These are phyloP conservation scores for Pantherophis alleghaniensis DNA, from an alignment of 2,797 vertebrate species.

Conservation along the genomic window DNA sequence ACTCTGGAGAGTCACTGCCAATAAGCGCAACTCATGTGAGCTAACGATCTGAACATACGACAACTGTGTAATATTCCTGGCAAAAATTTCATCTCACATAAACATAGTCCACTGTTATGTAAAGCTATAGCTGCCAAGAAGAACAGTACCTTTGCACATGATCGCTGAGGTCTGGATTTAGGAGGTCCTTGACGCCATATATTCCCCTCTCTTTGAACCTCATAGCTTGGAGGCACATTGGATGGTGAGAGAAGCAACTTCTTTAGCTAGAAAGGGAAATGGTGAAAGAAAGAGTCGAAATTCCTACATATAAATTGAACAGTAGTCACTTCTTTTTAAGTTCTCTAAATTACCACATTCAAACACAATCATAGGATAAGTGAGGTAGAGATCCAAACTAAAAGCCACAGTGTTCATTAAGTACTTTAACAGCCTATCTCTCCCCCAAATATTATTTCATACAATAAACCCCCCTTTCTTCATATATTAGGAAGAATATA, in stretches of 20 bases:
- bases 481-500: not conserved
- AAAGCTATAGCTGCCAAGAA: rapidly evolving
- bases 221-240: slow-evolving; percentile 77
- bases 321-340: not conserved
- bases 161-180: slow-evolving; percentile 77
- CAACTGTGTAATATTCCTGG: not conserved
- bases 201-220: slow-evolving; percentile 80
- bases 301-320: not conserved
- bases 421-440: not conserved
- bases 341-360: not conserved
- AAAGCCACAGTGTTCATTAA: not conserved
- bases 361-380: not conserved
- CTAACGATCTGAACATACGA: not conserved
- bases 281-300: slow-evolving; percentile 61
- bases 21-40: not conserved
- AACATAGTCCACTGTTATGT: not conserved
- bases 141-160: slow-evolving; percentile 84
- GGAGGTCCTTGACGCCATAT: slow-evolving; percentile 77
- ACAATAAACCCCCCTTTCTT: not conserved
- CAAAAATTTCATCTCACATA: not conserved
- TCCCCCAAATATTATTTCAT: not conserved
- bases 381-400: not conserved
- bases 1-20: not conserved
- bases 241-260: slow-evolving; percentile 91
- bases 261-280: slow-evolving; percentile 80